Base-by-base conservation (phyloP, 2,113 vertebrate genomes). In the Grammomys dolichurus region DNA sequence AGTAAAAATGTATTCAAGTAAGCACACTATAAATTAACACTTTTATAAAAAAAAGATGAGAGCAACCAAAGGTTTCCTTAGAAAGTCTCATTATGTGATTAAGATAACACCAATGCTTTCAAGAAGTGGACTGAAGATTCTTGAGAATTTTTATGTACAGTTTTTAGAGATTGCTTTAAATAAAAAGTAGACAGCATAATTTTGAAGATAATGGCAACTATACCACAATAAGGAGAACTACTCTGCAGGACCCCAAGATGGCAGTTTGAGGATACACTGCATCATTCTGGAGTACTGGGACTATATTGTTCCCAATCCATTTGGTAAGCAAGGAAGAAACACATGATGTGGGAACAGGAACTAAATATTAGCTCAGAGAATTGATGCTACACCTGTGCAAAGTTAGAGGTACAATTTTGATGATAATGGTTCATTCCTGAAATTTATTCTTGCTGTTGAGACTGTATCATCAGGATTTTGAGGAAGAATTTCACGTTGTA, bases 361-460 rank as follows among this genome's bases (percentile, higher is more conserved):
- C 36, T 80, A 84, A 95, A 75, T 60, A 60, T 91, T 73, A 36
- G 77, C 85, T 93, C 86, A 85, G 63, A 94, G 20, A 76, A 95
- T 91, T 91, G 85, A n/a, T n/a, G 22, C 22, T 73, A 8, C 8
- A 89, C 7, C 78, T 76, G 48, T 54, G 51, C 80, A 58, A 88
- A 46, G 17, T 89, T 40, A 77, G 58, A 69, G 95, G 93, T 93
- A 91, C 95, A 95, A 46, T 86, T 76, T 75, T 75, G 48, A 54
- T 95, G 84, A 80, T 58, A 85, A 80, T 80, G 12, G 80, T 91
- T 86, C 63, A 54, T 51, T 46, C 56, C 88, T 93, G 12, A 63
- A 96, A 95, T 80, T 95, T 80, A 77, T 40, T 91, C 58, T 60
- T 46, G 43, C 80, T 93, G 77, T 89, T 89, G 54, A 93, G 82